Conservation (phyloP, 2,888 invertebrate genomes). For the Plagiodera versicolora region DNA sequence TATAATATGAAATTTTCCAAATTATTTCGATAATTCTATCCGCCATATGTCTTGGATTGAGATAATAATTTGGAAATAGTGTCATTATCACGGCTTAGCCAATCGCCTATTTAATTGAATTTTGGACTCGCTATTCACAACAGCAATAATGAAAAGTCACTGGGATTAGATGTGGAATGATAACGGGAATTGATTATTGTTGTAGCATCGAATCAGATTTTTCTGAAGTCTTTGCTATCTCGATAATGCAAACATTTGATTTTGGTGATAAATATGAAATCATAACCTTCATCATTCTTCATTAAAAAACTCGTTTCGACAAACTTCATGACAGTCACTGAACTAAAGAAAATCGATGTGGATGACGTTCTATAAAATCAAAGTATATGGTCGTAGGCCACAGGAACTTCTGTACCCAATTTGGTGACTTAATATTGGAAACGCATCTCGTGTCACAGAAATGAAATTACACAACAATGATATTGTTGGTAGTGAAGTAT, state of each 20-base stretch:
- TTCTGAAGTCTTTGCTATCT: not conserved
- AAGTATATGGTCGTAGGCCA: no score
- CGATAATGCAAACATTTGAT: not conserved
- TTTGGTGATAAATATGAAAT: no score
- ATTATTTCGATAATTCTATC: slow-evolving; percentile 30
- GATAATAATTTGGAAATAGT: slow-evolving; percentile 42
- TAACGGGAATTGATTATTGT: slow-evolving; percentile 36
- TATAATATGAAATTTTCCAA: slow-evolving; percentile 38
- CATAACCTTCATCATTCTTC: no score
- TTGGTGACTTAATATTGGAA: no score
- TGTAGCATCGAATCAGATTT: slow-evolving; percentile 40
- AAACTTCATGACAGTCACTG: no score
- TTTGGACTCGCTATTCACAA: slow-evolving; percentile 30
- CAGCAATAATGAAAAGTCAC: slow-evolving; percentile 33
- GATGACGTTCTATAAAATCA: no score
- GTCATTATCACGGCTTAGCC: slow-evolving; percentile 36
- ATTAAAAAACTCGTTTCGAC: no score
- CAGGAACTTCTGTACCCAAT: no score
- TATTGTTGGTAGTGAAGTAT: no score
- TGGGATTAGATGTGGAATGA: slow-evolving; percentile 27
- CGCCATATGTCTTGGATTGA: slow-evolving; percentile 40
- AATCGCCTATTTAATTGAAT: slow-evolving; percentile 39
- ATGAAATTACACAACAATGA: no score
- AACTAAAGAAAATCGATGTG: no score
- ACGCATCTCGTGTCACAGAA: no score